Evolutionary conservation across 2,888 invertebrate species (phyloP).

Genomic region (Drosophila heteroneura): DNA sequence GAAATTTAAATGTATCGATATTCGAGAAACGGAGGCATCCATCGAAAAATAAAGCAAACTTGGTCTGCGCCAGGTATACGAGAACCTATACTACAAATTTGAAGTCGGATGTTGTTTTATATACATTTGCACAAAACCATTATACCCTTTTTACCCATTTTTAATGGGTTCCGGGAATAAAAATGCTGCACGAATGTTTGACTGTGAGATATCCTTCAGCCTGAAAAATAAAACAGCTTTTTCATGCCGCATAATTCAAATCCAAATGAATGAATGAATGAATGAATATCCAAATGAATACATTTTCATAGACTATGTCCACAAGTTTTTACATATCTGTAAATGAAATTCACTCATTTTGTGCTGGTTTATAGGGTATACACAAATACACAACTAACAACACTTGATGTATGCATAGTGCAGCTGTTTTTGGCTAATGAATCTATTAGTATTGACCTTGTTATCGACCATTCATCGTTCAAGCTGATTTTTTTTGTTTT

Average conservation of each 20-base stretch:
- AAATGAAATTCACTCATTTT: neutral
- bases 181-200: neutral
- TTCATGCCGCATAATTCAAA: neutral
- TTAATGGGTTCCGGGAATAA: neutral
- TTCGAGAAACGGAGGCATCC: no score
- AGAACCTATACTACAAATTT: no score
- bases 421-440: conserved; percentile 60
- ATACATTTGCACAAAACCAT: no score
- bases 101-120: no score
- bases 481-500: conserved; percentile 12
- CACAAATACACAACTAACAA: conserved; percentile 10
- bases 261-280: neutral
- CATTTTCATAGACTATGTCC: neutral
- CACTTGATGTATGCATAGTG: conserved; percentile 14
- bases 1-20: no score
- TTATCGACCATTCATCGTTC: conserved; percentile 52
- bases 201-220: neutral
- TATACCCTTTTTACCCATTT: no score
- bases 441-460: conserved; percentile 65
- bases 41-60: no score
- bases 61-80: no score
- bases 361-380: conserved; percentile 6
- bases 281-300: neutral
- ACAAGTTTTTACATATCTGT: neutral
- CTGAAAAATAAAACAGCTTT: neutral